A percentile compares a stretch with the other conserved stretches of the same genome.
These are phyloP conservation scores for Epinotia ramella DNA, from an alignment of 2,888 invertebrate species.

Conservation along the genomic window DNA sequence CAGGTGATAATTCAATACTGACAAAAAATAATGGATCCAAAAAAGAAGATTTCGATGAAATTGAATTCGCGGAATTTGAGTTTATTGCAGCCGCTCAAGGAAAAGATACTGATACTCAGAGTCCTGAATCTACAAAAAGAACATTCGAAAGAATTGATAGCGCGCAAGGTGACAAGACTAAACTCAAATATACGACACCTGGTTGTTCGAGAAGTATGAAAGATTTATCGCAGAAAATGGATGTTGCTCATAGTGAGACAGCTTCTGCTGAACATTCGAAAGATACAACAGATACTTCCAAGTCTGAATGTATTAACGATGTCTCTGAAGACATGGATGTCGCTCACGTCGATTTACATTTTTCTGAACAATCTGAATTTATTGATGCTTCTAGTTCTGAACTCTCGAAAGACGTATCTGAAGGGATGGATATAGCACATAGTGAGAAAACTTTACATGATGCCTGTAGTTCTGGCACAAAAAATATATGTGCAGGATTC, in stretches of 20 bases:
- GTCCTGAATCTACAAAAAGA: background rate
- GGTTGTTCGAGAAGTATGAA: background rate
- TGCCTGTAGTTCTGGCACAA: background rate
- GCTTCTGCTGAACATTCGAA: background rate
- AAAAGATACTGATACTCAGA: conserved; percentile 3
- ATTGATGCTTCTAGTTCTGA: background rate
- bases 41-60: background rate
- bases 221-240: background rate
- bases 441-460: background rate
- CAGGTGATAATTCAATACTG: background rate
- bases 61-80: background rate
- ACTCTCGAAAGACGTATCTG: background rate
- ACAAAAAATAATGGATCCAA: background rate
- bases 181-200: background rate
- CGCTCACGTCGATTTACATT: background rate
- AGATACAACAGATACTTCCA: background rate
- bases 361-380: background rate
- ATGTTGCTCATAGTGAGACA: background rate
- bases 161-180: background rate
- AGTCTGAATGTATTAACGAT: background rate
- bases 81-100: background rate
- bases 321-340: background rate
- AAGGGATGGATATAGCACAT: background rate
- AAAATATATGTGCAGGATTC: background rate
- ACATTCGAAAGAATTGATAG: background rate